Percentiles rank a stretch among this genome's conserved stretches.
These are phyloP conservation scores for Acronicta aceris DNA, from an alignment of 2,888 invertebrate genomes.

Conservation along the genomic window DNA sequence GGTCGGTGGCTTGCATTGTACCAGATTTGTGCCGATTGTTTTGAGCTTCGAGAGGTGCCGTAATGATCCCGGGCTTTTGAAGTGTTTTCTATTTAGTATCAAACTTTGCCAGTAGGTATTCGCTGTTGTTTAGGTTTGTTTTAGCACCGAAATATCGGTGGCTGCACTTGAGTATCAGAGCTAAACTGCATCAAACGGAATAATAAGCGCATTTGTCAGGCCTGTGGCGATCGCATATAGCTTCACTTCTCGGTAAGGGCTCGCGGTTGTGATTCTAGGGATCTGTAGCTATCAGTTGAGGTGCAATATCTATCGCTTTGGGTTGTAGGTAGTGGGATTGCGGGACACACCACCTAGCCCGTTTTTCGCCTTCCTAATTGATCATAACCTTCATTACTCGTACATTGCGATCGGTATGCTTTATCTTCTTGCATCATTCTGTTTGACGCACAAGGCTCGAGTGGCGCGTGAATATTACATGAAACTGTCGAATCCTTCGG, in stretches of 20 bases:
- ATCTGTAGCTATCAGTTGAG: constrained; percentile 12
- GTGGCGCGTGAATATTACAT: constrained; percentile 63
- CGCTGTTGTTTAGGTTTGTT: constrained; percentile 38
- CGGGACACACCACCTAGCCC: too few relatives aligned
- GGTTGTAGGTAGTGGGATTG: not conserved
- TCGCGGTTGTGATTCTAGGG: constrained; percentile 4
- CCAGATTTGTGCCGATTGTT: constrained; percentile 62
- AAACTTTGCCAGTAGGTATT: constrained; percentile 36
- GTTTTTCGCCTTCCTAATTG: constrained; percentile 25
- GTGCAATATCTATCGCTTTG: constrained; percentile 1
- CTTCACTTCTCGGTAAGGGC: constrained; percentile 2
- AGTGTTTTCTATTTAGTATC: constrained; percentile 54
- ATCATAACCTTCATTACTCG: constrained; percentile 55
- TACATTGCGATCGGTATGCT: constrained; percentile 58
- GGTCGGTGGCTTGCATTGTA: constrained; percentile 57
- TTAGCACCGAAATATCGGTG: constrained; percentile 19
- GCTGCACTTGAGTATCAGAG: not conserved
- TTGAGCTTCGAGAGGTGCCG: constrained; percentile 52
- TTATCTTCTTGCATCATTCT: constrained; percentile 55
- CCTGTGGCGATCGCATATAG: not conserved
- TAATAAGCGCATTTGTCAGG: not conserved
- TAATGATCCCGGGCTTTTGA: constrained; percentile 52
- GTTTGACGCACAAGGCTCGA: constrained; percentile 51
- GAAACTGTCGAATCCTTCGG: constrained; percentile 55
- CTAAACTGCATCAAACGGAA: not conserved